A percentile compares a stretch with the other conserved stretches of the same genome.
phyloP scores from a whole-genome alignment of 2,888 invertebrate species.

The Pachliopta kotzebuea region DNA sequence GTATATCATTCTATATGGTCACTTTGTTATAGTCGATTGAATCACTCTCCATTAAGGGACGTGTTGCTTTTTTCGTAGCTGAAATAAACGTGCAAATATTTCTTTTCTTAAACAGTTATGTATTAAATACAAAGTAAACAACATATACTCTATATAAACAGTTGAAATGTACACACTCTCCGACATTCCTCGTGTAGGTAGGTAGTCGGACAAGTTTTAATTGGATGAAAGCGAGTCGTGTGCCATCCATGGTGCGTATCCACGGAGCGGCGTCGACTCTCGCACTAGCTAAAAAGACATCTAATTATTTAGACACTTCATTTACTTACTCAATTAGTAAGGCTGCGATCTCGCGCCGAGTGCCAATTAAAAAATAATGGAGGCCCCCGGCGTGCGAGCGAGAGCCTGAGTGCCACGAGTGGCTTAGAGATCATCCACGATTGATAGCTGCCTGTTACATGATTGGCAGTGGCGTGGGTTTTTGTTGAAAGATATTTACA shows the following conservation, averaged over 20 bases:
- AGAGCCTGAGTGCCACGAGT: slow-evolving; percentile 50
- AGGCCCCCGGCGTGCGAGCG: slow-evolving; percentile 58
- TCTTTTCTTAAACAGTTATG: background rate
- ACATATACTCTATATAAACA: slow-evolving; percentile 8
- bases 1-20: no score
- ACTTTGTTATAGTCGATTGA: no score
- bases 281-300: slow-evolving; percentile 62
- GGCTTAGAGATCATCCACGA: slow-evolving; percentile 60
- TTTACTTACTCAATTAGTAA: slow-evolving; percentile 76
- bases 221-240: slow-evolving; percentile 31
- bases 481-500: slow-evolving; percentile 32
- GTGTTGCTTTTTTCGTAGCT: no score
- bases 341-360: slow-evolving; percentile 65
- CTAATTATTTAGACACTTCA: slow-evolving; percentile 76
- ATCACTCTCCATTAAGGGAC: no score
- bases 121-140: background rate
- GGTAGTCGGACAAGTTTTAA: slow-evolving; percentile 27
- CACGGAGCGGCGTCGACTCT: slow-evolving; percentile 41
- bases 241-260: slow-evolving; percentile 9
- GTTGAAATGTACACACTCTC: background rate
- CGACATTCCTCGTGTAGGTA: slow-evolving; percentile 8
- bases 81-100: background rate
- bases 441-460: slow-evolving; percentile 46
- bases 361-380: slow-evolving; percentile 79
- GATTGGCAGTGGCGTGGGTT: slow-evolving; percentile 39